Percentiles rank a stretch among this genome's conserved stretches.
Evolutionary conservation across 2,113 vertebrate species (phyloP).

Genomic region (Coptodon bakossiorum): DNA sequence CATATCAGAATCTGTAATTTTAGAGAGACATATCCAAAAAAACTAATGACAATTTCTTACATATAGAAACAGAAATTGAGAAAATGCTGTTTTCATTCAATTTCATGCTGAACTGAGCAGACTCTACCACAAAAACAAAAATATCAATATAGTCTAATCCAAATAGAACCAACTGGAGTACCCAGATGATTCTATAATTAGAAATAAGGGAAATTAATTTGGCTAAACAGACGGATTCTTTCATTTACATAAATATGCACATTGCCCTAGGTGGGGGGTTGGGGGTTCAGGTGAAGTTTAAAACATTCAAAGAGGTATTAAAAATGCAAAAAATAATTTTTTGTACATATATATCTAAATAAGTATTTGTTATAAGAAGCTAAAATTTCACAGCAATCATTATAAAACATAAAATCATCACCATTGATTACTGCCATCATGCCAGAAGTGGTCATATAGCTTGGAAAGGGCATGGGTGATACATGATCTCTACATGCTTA

Average conservation of each 20-base stretch:
- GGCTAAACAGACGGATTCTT: not conserved
- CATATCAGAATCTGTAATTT: not conserved
- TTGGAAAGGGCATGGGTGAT: not conserved
- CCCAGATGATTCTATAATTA: not conserved
- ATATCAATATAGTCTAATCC: not conserved
- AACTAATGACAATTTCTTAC: not conserved
- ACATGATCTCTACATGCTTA: not conserved
- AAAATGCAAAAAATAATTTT: rapidly evolving
- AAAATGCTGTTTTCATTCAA: not conserved
- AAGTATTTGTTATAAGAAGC: not conserved
- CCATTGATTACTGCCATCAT: not conserved
- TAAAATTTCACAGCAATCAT: not conserved
- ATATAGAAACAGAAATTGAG: not conserved
- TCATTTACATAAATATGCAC: not conserved
- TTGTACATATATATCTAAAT: not conserved
- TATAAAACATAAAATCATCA: not conserved
- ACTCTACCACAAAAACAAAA: not conserved
- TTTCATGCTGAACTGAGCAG: not conserved
- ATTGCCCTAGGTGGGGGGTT: not conserved
- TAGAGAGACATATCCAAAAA: not conserved
- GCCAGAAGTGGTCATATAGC: not conserved
- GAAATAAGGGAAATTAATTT: not conserved
- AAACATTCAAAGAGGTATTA: not conserved
- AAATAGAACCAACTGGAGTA: not conserved
- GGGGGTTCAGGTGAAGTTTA: not conserved